Evolutionary conservation across 2,113 vertebrate species (phyloP).

Genomic region (Bubo scandiacus): DNA sequence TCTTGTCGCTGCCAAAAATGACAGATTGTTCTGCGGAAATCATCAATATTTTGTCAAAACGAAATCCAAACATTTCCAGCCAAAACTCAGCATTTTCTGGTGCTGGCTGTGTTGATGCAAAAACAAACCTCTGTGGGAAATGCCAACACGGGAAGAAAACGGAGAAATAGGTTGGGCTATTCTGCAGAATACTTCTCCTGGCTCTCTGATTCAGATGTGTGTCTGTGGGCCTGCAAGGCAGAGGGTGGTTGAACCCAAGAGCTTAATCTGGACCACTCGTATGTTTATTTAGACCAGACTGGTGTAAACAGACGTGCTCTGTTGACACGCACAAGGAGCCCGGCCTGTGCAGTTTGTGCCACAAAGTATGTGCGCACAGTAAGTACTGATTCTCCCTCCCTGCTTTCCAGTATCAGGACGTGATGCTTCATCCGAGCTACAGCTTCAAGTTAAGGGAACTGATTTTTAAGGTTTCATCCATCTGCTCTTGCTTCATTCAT

Average conservation of each 20-base stretch:
- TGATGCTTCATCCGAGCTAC: background rate
- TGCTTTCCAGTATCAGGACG: background rate
- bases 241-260: background rate
- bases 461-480: background rate
- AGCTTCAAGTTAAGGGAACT: background rate
- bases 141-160: background rate
- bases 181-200: background rate
- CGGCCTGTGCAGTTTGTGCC: background rate
- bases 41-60: slow-evolving; percentile 41
- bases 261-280: background rate
- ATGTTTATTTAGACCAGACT: background rate
- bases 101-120: background rate
- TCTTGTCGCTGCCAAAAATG: background rate
- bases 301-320: background rate
- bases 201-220: background rate
- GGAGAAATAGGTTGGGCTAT: background rate
- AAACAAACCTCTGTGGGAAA: slow-evolving; percentile 45
- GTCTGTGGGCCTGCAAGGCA: background rate
- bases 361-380: background rate
- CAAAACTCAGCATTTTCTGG: slow-evolving; percentile 38
- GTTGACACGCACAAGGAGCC: background rate
- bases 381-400: accelerated
- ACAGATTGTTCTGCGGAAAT: background rate
- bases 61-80: slow-evolving; percentile 35
- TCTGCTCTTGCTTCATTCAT: background rate